Percentiles rank a stretch among this genome's conserved stretches.
phyloP scores from a whole-genome alignment of 2,797 vertebrate genomes.

The Dallia pectoralis region DNA sequence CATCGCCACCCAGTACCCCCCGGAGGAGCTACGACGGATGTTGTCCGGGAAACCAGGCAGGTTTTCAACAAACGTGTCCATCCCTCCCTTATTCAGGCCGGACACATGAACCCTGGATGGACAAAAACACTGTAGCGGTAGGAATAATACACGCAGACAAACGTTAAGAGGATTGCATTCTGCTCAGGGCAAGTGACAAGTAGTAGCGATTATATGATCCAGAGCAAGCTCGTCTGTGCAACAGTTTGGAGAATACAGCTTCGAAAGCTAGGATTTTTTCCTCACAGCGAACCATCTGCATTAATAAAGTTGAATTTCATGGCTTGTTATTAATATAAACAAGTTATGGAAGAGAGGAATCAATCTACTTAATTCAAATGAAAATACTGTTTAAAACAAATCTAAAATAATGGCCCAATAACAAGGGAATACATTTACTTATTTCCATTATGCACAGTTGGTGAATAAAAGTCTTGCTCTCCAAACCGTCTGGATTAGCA shows the following conservation, averaged over 20 bases:
- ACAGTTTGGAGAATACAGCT: not conserved
- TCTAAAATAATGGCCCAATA: not conserved
- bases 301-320: not conserved
- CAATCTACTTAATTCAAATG: not conserved
- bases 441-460: not conserved
- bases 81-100: constrained; percentile 93
- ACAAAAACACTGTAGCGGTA: not conserved
- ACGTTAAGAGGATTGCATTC: not conserved
- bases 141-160: not conserved
- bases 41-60: constrained; percentile 95
- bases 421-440: not conserved
- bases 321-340: not conserved
- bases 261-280: not conserved
- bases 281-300: not conserved
- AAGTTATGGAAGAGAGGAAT: not conserved
- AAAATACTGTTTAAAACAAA: constrained; percentile 1
- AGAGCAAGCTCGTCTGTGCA: not conserved
- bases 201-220: not conserved
- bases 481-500: not conserved
- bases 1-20: constrained; percentile 97
- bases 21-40: constrained; percentile 86
- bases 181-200: not conserved
- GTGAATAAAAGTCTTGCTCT: not conserved
- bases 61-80: constrained; percentile 94
- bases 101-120: constrained; percentile 87